Evolutionary conservation across 35 echinoderm and acorn worm genomes (phyloP).

Genomic region (Lytechinus pictus): DNA sequence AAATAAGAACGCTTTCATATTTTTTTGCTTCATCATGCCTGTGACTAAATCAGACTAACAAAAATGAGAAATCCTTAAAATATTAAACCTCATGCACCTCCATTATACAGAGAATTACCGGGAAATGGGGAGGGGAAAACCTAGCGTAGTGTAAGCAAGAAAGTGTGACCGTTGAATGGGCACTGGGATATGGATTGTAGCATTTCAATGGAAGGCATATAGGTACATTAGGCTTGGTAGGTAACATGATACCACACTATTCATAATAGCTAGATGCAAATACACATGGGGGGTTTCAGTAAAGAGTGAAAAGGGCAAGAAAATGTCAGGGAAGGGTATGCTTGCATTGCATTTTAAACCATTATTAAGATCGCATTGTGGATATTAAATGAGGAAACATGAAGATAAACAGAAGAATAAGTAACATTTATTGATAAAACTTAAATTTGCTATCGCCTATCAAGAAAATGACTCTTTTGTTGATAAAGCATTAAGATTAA

Average conservation of each 20-base stretch:
- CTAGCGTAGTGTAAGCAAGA: neutral
- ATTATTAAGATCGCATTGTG: neutral
- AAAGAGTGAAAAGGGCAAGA: neutral
- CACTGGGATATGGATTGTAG: neutral
- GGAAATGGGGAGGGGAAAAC: neutral
- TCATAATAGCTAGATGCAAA: neutral
- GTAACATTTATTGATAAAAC: neutral
- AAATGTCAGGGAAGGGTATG: neutral
- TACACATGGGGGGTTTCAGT: neutral
- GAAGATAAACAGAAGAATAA: neutral
- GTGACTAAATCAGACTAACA: neutral
- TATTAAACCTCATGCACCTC: neutral
- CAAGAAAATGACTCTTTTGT: neutral
- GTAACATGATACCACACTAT: neutral
- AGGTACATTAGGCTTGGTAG: neutral
- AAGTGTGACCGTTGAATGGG: neutral
- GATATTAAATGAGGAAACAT: neutral
- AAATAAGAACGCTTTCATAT: neutral
- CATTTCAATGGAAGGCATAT: neutral
- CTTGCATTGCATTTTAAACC: neutral
- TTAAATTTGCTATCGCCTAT: neutral
- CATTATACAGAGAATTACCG: neutral
- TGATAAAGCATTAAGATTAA: too few relatives aligned
- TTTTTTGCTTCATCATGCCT: neutral
- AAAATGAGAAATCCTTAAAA: neutral